These are phyloP conservation scores for Cheilinus undulatus DNA, from an alignment of 2,113 vertebrate species.

Conservation along the genomic window DNA sequence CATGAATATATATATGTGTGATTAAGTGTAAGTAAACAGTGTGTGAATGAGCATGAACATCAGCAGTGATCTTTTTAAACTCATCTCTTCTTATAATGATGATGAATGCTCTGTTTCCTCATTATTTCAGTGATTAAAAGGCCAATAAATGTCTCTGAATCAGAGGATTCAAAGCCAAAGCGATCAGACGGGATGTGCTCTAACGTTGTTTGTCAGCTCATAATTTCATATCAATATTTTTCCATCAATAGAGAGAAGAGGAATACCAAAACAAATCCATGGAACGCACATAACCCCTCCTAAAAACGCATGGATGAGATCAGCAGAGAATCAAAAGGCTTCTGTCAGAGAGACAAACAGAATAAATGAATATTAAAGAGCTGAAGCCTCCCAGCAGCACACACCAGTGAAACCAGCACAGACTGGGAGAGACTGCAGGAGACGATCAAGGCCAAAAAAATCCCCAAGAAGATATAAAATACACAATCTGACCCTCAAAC, in stretches of 20 bases:
- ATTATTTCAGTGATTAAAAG: too few relatives aligned
- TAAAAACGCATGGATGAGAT: background rate
- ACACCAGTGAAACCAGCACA: constrained; percentile 28
- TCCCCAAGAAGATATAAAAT: background rate
- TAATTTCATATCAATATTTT: too few relatives aligned
- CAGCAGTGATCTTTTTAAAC: too few relatives aligned
- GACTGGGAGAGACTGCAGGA: constrained; percentile 10
- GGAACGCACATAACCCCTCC: too few relatives aligned
- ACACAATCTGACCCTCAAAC: background rate
- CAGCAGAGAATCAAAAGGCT: background rate
- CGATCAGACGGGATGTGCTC: too few relatives aligned
- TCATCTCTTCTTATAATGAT: too few relatives aligned
- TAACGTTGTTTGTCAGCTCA: too few relatives aligned
- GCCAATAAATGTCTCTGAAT: too few relatives aligned
- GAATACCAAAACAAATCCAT: too few relatives aligned
- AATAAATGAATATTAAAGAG: background rate
- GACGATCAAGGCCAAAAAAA: constrained; percentile 4
- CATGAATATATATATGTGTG: background rate
- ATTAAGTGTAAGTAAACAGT: background rate
- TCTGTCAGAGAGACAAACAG: background rate
- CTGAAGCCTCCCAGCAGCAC: background rate
- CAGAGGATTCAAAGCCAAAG: too few relatives aligned
- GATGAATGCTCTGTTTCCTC: too few relatives aligned
- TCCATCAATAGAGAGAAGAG: too few relatives aligned
- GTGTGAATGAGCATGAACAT: background rate